Conservation (phyloP, 2,113 vertebrate genomes). For the Oncorhynchus keta region DNA sequence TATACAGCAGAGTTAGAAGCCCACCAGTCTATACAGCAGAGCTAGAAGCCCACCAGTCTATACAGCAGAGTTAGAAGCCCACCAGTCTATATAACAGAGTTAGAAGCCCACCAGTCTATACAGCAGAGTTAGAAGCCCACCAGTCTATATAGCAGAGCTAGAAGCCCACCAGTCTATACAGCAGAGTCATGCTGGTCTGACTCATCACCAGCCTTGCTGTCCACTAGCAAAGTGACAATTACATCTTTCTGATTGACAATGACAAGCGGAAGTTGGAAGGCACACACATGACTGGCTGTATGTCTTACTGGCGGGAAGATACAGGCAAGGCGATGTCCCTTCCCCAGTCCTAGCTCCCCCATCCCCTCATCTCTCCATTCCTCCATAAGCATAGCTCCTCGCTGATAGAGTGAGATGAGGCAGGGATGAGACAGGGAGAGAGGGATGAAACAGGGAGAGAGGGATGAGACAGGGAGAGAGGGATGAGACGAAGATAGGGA, state of each 20-base stretch:
- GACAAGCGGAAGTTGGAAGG: constrained; percentile 37
- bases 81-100: too few relatives aligned
- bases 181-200: constrained; percentile 5
- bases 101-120: too few relatives aligned
- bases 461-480: too few relatives aligned
- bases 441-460: too few relatives aligned
- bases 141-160: background rate
- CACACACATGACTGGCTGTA: constrained; percentile 30
- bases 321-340: constrained; percentile 37
- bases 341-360: constrained; percentile 29
- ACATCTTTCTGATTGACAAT: constrained; percentile 51
- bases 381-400: background rate
- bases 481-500: too few relatives aligned
- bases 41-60: too few relatives aligned
- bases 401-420: constrained; percentile 42
- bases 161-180: background rate
- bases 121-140: background rate
- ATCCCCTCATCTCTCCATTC: constrained; percentile 3
- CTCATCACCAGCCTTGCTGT: constrained; percentile 39
- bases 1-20: too few relatives aligned
- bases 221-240: constrained; percentile 49
- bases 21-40: too few relatives aligned
- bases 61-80: too few relatives aligned
- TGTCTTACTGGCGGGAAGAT: constrained; percentile 45
- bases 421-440: background rate